Base-by-base conservation (phyloP, 2,888 invertebrate genomes). In the Branchellion lobata region DNA sequence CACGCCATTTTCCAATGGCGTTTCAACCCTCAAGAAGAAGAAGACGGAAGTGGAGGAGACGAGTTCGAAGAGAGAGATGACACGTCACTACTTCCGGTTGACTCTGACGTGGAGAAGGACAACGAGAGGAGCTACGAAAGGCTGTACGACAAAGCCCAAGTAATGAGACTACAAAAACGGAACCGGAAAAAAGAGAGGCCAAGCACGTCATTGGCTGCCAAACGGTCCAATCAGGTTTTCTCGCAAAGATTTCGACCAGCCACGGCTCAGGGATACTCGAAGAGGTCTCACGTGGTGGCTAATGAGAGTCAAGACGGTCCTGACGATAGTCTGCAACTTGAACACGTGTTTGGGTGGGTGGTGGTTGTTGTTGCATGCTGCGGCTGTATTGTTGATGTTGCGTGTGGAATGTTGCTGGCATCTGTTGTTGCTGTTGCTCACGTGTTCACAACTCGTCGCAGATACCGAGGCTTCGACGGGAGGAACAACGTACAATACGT, bases 1-100 rank as follows among this genome's bases (percentile, higher is more conserved):
- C 88, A 88, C 82, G 86, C 88, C 40, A 84, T 89, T 1, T 88
- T 88, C 81, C 87, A 88, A 83, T 89, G 88, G 89, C 83, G 84
- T 36, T 87, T 85, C 81, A 77, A 5, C 8, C n/a, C 29, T 65
- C 3, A 33, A 27, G 69, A 11, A 11, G 29, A 34, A 11, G 33
- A 69, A 11, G 69, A 69, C 31, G 27, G 18, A 5, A 5, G 8
- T 29, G 29, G 5, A 11, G 33, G 31, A 8, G 69, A 69, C 27
- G 69, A 69, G 2, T 3, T 27, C 33, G 61, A 65, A 18, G 77
- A 61, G 33, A 14, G 1, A n/a, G 27, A 29, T 8, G 21, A n/a
- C 14, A 34, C 27, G n/a, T 5, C 57, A 11, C 34, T n/a, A 24
- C 33, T 36, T 61, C 85, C 83, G 65, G 77, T 88, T 2, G 88